Evolutionary conservation across 2,888 invertebrate species (phyloP), one percentile per base, ranked within the genome.

Genomic region (Ormia ochracea): DNA sequence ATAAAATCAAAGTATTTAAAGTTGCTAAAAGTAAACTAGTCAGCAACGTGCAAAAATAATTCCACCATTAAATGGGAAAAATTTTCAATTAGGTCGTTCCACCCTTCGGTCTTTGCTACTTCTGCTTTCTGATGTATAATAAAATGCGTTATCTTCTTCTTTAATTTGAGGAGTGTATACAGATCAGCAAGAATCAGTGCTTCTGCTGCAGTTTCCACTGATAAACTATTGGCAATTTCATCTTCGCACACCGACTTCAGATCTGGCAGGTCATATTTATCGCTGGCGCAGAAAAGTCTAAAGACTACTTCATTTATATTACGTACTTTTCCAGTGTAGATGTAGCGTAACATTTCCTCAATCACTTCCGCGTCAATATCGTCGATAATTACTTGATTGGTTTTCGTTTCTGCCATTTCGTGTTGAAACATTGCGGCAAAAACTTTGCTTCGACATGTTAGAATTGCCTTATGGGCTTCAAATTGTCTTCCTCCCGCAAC

Each of bases 401-500:
- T 94, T 91, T 98, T 98, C 83, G 97, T 92, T 89, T 99, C 98
- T 89, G 98, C 97, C 98, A 99, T 98, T 91, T 98, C 98, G 90
- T 99, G 98, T 90, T 98, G 98, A 90, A 99, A 99, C 99, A 99
- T 99, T 80, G 99, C 99, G 87, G 97, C 96, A 91, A 99, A 99
- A 38, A 99, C 98, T 82, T 97, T 97, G 92, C 98, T 98, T 87
- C 99, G 94, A 84, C 98, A 61, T 50, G 76, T 78, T 45, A 99
- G 92, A 88, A 99, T 97, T 84, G 98, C 97, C 93, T 98, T 98
- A 91, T 98, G 98, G 86, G 97, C 98, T 90, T 96, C 95, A 89
- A 96, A 96, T 89, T 96, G 96, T 90, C 95, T 91, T 81, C 95
- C 96, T 78, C 94, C 95, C 66, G 98, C 98, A 50, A 96, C 95